Evolutionary conservation across 2,797 vertebrate genomes (phyloP).

Genomic region (Trachops cirrhosus): DNA sequence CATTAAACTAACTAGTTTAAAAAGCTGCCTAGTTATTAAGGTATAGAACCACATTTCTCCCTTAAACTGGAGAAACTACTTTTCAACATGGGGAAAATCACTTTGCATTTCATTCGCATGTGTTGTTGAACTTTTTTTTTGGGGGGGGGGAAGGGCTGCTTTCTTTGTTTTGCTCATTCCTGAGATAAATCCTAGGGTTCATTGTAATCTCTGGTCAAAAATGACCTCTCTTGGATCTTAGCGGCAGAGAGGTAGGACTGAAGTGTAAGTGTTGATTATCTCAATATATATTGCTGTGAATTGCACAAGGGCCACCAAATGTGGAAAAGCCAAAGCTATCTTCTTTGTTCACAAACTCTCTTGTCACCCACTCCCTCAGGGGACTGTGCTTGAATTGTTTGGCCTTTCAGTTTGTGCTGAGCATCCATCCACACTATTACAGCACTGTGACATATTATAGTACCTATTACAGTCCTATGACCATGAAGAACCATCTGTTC

Average conservation of each 20-base stretch:
- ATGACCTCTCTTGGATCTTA: not conserved
- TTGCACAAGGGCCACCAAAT: not conserved
- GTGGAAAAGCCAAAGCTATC: constrained; percentile 7
- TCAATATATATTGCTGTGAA: constrained; percentile 13
- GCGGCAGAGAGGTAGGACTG: not conserved
- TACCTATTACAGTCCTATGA: not conserved
- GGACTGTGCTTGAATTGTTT: constrained; percentile 21
- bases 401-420: constrained; percentile 11
- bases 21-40: constrained; percentile 20
- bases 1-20: not conserved
- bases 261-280: constrained; percentile 39
- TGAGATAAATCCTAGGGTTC: constrained; percentile 15
- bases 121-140: not conserved
- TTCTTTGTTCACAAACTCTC: constrained; percentile 32
- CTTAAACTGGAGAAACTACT: constrained; percentile 21
- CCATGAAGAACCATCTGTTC: constrained; percentile 24
- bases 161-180: constrained; percentile 38
- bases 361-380: not conserved
- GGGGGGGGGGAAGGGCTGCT: constrained; percentile 20
- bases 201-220: constrained; percentile 47
- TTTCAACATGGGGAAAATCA: constrained; percentile 14
- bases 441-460: not conserved
- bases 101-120: constrained; percentile 19
- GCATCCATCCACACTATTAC: not conserved
- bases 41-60: constrained; percentile 35